Evolutionary conservation across 2,888 invertebrate species (phyloP).

Genomic region (Cerastis leucographa): DNA sequence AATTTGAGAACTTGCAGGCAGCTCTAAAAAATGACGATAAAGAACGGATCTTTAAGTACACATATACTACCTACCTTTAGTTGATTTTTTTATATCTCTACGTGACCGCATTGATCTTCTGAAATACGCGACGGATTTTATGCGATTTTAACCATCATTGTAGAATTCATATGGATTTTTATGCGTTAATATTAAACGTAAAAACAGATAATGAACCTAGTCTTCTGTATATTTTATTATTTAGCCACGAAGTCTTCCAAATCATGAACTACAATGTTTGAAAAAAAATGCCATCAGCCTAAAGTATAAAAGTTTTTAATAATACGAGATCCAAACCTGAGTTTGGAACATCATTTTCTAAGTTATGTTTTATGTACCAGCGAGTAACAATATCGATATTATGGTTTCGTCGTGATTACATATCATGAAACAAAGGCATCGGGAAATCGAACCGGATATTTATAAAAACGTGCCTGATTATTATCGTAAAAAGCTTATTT

Average conservation of each 20-base stretch:
- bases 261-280: neutral
- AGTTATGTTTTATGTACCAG: neutral
- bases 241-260: neutral
- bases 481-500: constrained; percentile 29
- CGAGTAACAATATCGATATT: constrained; percentile 8
- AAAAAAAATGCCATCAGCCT: neutral
- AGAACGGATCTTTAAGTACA: neutral
- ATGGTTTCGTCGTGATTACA: constrained; percentile 2
- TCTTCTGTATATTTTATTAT: neutral
- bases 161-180: neutral
- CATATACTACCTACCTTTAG: neutral
- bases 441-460: constrained; percentile 24
- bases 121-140: neutral
- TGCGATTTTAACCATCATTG: neutral
- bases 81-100: neutral
- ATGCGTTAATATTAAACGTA: neutral
- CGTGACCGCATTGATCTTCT: neutral
- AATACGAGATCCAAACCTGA: neutral
- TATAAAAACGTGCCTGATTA: constrained; percentile 15
- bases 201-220: neutral
- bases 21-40: neutral
- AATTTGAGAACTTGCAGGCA: neutral
- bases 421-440: constrained; percentile 21
- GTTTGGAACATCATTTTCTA: neutral
- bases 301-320: neutral